Evolutionary conservation across 2,888 invertebrate genomes (phyloP), one percentile per base, ranked within the genome.

Genomic region (Eupithecia tripunctaria): DNA sequence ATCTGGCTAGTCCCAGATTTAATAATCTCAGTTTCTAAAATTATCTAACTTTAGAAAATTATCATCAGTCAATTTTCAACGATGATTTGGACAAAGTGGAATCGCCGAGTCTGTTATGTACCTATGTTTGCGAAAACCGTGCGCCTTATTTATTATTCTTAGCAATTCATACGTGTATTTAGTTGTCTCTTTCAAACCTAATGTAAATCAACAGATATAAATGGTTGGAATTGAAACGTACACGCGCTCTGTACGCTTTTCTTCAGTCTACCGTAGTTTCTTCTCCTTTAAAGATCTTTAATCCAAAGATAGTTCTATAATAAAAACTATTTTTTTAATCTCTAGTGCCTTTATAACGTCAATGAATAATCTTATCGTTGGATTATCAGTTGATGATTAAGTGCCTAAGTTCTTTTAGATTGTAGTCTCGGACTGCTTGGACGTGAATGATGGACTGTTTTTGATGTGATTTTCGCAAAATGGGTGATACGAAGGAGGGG

Each of bases 391-490:
- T 56, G 64, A 65, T 72, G 59, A 64, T 67, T 64, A 59, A 18
- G 29, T 41, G 38, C 2, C 47, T 67, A 25, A 25, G 68, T 38
- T 73, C 60, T 62, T 73, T 62, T 21, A 62, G 65, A 72, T 60
- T 67, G 67, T 51, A 41, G 7, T 38, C 29, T 62, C 60, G 47
- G 38, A 60, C 27, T 32, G 15, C 4, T 32, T 63, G 68, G 43
- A 62, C 65, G 68, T 51, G 38, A 56, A 64, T 29, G 51, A 74
- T 74, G 74, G 66, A 56, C 38, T 60, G 14, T 32, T 66, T 73
- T 73, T 76, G 67, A 76, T 56, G 74, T 72, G 60, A 29, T 73
- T 75, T 70, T 68, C 25, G 12, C 27, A 72, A 74, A 63, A 76
- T 76, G 76, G 66, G 63, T 56, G 74, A 74, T 32, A 41, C 29